Percentiles rank a stretch among this genome's conserved stretches.
Conservation (phyloP, 2,888 invertebrate genomes). For the Nymphalis urticae region DNA sequence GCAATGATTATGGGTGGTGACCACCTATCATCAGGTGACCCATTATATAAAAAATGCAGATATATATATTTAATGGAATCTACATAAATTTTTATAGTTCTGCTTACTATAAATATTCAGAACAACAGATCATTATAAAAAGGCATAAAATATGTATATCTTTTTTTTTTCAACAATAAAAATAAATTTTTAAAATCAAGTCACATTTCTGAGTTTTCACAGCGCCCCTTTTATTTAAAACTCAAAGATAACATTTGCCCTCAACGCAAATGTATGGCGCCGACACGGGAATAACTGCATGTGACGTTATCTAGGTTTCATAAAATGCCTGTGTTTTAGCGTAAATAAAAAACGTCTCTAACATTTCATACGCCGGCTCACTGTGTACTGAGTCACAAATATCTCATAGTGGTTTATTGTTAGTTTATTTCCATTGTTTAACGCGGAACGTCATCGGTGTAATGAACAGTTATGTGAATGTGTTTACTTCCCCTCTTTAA, state of each 20-base stretch:
- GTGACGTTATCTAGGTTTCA: slow-evolving; percentile 38
- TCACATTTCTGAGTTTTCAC: slow-evolving; percentile 19
- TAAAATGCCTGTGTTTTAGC: slow-evolving; percentile 33
- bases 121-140: not conserved
- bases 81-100: too few species aligned
- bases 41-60: too few species aligned
- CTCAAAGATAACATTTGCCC: slow-evolving; percentile 36
- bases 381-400: slow-evolving; percentile 14
- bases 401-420: slow-evolving; percentile 20
- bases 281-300: slow-evolving; percentile 37
- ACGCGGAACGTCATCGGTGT: not conserved
- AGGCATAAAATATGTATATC: not conserved
- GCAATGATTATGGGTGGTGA: too few species aligned
- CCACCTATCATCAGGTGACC: too few species aligned
- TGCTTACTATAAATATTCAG: not conserved
- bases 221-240: slow-evolving; percentile 23
- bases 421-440: not conserved
- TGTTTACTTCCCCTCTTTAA: too few species aligned
- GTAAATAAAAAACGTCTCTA: slow-evolving; percentile 30
- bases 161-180: slow-evolving; percentile 5
- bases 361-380: slow-evolving; percentile 27
- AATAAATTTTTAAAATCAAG: slow-evolving; percentile 1
- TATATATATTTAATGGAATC: too few species aligned
- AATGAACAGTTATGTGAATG: not conserved
- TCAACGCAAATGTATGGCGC: slow-evolving; percentile 35